Conservation (phyloP, 1,140 invertebrate species). For the Meteorus sp. region DNA sequence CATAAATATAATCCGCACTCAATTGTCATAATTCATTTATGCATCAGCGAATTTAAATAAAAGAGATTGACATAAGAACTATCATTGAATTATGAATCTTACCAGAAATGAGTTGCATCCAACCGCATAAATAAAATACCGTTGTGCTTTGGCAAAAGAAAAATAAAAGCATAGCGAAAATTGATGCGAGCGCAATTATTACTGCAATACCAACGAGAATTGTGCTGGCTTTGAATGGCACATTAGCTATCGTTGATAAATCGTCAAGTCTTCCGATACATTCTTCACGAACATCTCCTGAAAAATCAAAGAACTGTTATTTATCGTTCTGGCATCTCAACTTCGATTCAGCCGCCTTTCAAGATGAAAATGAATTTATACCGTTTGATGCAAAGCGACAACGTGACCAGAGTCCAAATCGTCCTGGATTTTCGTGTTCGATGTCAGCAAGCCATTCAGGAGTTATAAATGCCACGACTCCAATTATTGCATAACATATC, state of each 20-base stretch:
- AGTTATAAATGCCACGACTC: conserved; percentile 91
- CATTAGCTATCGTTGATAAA: conserved; percentile 78
- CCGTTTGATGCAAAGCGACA: conserved; percentile 64
- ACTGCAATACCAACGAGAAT: conserved; percentile 87
- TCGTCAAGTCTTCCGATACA: conserved; percentile 85
- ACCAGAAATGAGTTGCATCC: conserved; percentile 94
- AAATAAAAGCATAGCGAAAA: conserved; percentile 88
- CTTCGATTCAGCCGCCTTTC: too few relatives aligned
- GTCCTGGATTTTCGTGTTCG: conserved; percentile 82
- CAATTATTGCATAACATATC: conserved; percentile 95
- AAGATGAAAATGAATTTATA: conserved; percentile 22
- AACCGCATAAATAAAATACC: conserved; percentile 90
- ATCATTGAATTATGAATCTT: conserved; percentile 40
- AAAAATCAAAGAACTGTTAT: conserved; percentile 10
- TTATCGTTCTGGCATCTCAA: too few relatives aligned
- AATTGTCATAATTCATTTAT: too few relatives aligned
- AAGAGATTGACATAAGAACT: background rate
- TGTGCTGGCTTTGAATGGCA: conserved; percentile 80
- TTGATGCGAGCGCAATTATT: conserved; percentile 79
- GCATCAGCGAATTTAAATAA: too few relatives aligned
- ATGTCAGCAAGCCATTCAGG: conserved; percentile 91
- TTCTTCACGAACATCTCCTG: conserved; percentile 69
- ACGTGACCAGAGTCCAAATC: conserved; percentile 89
- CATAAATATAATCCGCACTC: too few relatives aligned
- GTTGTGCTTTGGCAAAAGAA: conserved; percentile 93